Base-by-base conservation (phyloP, 37 sponge, comb jelly and placozoan genomes). In the Oscarella lobularis region DNA sequence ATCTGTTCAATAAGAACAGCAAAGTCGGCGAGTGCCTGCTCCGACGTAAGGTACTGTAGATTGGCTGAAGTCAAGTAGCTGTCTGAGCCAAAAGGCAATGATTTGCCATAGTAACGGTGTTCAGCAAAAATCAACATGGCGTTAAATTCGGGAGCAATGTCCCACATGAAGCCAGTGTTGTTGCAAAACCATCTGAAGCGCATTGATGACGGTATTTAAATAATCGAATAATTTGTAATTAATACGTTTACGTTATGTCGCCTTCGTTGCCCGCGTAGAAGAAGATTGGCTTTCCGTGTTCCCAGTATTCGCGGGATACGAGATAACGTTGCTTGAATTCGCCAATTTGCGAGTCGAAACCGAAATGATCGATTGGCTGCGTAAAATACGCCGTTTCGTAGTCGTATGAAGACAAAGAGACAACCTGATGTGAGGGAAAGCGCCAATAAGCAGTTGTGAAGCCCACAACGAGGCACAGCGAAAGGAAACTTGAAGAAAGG, bases 191-290 rank as follows among this genome's bases (percentile, higher is more conserved):
- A 27, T 37, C 79, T 81, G n/a, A n/a, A n/a, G n/a, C n/a, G n/a
- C n/a, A n/a, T n/a, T n/a, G n/a, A n/a, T n/a, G n/a, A n/a, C n/a
- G n/a, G n/a, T n/a, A n/a, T n/a, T n/a, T n/a, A n/a, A n/a, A n/a
- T n/a, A n/a, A n/a, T n/a, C n/a, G n/a, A n/a, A n/a, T n/a, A n/a
- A n/a, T n/a, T n/a, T n/a, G n/a, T n/a, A n/a, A n/a, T n/a, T n/a
- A n/a, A n/a, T n/a, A n/a, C n/a, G n/a, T n/a, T n/a, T n/a, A n/a
- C n/a, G 81, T 81, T 32, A 94, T 90, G 78, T 87, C 91, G 1
- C 95, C 95, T 40, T 94, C 95, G 68, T 94, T 94, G 0, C 95
- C 95, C 35, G 88, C 84, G 77, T 94, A 94, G 39, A 94, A 81
- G 74, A 94, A 85, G 67, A 94, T 90, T 35, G 95, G 95, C 2